Percentiles rank a stretch among this genome's conserved stretches.
phyloP scores from a whole-genome alignment of 2,888 invertebrate species.

The Drosophila phalerata region DNA sequence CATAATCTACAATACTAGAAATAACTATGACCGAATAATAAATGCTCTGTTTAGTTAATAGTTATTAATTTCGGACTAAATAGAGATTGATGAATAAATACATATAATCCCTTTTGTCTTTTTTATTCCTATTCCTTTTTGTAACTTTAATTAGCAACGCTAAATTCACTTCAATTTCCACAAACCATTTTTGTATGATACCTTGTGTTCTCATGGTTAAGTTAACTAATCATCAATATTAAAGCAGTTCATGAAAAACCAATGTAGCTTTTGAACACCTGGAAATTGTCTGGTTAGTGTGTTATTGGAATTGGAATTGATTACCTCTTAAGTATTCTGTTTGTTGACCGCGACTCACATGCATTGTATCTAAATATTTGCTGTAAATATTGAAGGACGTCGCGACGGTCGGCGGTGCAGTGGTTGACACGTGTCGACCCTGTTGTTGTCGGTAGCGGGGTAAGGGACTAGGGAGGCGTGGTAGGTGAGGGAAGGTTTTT shows the following conservation, averaged over 20 bases:
- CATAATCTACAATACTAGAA: neutral
- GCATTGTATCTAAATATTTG: neutral
- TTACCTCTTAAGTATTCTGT: constrained; percentile 13
- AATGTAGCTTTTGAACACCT: constrained; percentile 29
- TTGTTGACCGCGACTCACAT: constrained; percentile 7
- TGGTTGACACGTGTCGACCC: constrained; percentile 34
- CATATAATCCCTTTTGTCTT: neutral
- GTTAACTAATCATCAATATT: constrained; percentile 56
- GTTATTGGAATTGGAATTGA: constrained; percentile 7
- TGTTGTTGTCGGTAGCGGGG: neutral
- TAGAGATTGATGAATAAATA: too few species aligned
- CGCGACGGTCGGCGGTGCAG: neutral
- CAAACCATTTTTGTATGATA: neutral
- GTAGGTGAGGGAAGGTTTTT: neutral
- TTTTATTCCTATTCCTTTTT: neutral
- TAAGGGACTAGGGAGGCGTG: neutral
- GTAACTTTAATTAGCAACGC: neutral
- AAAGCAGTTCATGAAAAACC: constrained; percentile 12
- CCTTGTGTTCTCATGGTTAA: neutral
- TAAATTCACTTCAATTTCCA: neutral
- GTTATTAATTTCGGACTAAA: too few species aligned
- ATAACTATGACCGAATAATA: too few species aligned
- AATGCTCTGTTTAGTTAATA: too few species aligned
- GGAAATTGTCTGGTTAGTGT: constrained; percentile 12
- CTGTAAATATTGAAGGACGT: constrained; percentile 26